These are phyloP conservation scores for Saturnia japonica DNA, from an alignment of 2,888 invertebrate genomes.

Conservation along the genomic window DNA sequence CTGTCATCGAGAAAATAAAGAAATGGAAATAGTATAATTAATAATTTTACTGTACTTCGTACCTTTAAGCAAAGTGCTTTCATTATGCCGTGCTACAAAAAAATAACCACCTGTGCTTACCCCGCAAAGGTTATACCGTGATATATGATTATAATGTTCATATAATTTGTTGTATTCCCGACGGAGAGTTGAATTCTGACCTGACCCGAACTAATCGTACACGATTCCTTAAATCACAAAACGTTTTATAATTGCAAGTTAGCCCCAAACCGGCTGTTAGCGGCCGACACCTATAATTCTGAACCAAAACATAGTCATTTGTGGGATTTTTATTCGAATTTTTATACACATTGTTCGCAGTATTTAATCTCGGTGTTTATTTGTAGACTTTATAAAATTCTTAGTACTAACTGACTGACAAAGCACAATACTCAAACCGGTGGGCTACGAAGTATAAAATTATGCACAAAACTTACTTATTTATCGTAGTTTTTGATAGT, in stretches of 20 bases:
- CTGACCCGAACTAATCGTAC: conserved; percentile 30
- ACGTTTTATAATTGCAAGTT: conserved; percentile 30
- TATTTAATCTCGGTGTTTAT: conserved; percentile 1
- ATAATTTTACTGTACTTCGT: too few relatives aligned
- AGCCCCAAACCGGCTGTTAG: conserved; percentile 25
- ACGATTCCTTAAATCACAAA: conserved; percentile 29
- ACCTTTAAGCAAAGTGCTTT: too few relatives aligned
- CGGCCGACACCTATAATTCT: conserved; percentile 47
- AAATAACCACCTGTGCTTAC: not conserved
- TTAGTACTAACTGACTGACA: too few relatives aligned
- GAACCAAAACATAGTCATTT: conserved; percentile 52
- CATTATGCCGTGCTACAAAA: too few relatives aligned
- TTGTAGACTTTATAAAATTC: not conserved
- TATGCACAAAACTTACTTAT: too few relatives aligned
- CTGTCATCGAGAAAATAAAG: too few relatives aligned
- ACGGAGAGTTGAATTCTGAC: conserved; percentile 23
- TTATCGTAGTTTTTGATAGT: too few relatives aligned
- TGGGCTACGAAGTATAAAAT: too few relatives aligned
- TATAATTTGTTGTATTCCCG: conserved; percentile 8
- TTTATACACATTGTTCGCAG: conserved; percentile 1
- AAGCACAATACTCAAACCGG: too few relatives aligned
- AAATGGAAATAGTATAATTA: too few relatives aligned
- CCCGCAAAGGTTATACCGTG: not conserved
- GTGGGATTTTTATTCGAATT: conserved; percentile 22
- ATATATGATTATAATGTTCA: conserved; percentile 1